These are phyloP conservation scores for Lycocorax pyrrhopterus DNA, from an alignment of 2,113 vertebrate species.

Conservation along the genomic window DNA sequence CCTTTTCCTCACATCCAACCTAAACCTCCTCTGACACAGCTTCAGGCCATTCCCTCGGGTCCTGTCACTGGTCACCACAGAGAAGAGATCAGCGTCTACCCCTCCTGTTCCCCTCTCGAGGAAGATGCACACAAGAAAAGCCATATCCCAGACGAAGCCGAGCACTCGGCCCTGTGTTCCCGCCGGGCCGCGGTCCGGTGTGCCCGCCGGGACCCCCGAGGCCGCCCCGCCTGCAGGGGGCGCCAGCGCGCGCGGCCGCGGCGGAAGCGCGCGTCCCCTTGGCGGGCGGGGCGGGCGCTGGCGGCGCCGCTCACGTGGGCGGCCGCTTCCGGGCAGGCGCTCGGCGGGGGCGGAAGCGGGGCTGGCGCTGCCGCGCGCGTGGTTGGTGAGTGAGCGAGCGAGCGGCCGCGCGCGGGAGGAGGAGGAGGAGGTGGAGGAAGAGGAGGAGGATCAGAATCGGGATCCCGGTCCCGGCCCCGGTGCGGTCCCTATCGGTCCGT, in stretches of 20 bases:
- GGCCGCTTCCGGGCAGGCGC: not conserved
- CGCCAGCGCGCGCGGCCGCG: not conserved
- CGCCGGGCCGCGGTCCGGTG: too few species aligned
- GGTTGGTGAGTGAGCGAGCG: not conserved
- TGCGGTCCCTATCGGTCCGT: too few species aligned
- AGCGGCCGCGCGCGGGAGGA: not conserved
- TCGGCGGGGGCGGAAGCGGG: not conserved
- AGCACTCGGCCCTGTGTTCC: fast-evolving
- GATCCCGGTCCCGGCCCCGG: not conserved
- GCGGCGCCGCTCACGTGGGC: not conserved
- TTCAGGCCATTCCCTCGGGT: not conserved
- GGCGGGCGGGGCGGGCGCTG: not conserved
- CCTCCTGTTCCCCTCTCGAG: too few species aligned
- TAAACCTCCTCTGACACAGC: not conserved
- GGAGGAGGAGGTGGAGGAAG: not conserved
- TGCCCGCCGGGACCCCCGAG: not conserved
- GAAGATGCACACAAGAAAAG: fast-evolving
- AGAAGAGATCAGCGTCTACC: too few species aligned
- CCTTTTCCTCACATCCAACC: fast-evolving
- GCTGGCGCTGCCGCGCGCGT: not conserved
- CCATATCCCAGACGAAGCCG: not conserved
- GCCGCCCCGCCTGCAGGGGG: not conserved
- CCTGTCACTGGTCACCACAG: too few species aligned
- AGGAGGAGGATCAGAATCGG: not conserved
- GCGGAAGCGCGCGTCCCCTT: not conserved